Evolutionary conservation across 2,888 invertebrate genomes (phyloP).

Genomic region (Oegoconia quadripuncta): DNA sequence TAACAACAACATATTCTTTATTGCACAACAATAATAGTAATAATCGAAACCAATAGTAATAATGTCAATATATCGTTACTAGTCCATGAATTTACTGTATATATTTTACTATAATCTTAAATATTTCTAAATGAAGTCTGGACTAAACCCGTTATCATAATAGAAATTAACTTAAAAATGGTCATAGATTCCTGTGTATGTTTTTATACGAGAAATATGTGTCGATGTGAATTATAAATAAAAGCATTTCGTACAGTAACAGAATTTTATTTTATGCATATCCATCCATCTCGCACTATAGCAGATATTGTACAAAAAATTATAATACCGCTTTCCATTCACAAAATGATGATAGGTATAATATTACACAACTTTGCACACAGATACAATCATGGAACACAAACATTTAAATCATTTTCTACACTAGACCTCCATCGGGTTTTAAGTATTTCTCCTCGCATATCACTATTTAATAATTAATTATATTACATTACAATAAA

Average conservation of each 20-base stretch:
- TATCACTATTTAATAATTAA: conserved; percentile 61
- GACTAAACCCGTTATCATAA: no score
- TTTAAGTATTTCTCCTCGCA: conserved; percentile 70
- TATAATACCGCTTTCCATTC: conserved; percentile 65
- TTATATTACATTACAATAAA: conserved; percentile 75
- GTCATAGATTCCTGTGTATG: background rate
- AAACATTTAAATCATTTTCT: conserved; percentile 69
- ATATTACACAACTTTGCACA: conserved; percentile 73
- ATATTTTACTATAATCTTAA: no score
- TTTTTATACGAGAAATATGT: background rate
- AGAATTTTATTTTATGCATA: conserved; percentile 79
- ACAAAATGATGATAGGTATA: conserved; percentile 60
- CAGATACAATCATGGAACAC: conserved; percentile 74
- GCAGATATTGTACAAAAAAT: conserved; percentile 78
- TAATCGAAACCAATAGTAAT: no score
- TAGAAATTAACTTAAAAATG: no score
- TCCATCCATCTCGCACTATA: conserved; percentile 73
- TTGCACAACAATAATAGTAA: no score
- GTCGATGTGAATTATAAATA: conserved; percentile 28
- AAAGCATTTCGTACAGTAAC: conserved; percentile 65
- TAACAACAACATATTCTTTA: no score
- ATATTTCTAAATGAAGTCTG: no score
- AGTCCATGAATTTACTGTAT: no score
- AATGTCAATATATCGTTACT: no score
- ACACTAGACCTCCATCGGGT: conserved; percentile 65